Conservation (phyloP, 2,888 invertebrate species). For the Sabellastarte sp. region DNA sequence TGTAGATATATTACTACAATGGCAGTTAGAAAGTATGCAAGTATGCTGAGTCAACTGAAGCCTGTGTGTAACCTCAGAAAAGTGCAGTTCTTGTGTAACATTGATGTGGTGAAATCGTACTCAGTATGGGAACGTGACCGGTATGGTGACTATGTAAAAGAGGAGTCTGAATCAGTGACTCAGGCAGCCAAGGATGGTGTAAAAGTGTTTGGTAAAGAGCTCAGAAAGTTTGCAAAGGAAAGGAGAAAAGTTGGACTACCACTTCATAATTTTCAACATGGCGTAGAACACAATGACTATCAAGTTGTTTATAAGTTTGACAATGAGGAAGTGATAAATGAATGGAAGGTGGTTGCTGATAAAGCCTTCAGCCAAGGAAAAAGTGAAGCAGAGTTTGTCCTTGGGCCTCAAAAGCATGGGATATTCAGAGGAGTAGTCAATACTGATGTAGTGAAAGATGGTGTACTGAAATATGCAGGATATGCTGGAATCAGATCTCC, state of each 20-base stretch:
- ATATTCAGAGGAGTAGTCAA: slow-evolving; percentile 57
- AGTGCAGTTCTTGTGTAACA: too few species aligned
- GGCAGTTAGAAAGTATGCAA: too few species aligned
- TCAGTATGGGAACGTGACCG: too few species aligned
- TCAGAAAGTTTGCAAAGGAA: slow-evolving; percentile 20
- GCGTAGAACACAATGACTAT: slow-evolving; percentile 28
- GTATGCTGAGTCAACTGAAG: too few species aligned
- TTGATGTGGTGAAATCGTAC: too few species aligned
- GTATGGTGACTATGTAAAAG: slow-evolving; percentile 35
- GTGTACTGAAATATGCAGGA: slow-evolving; percentile 74
- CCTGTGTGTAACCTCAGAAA: too few species aligned
- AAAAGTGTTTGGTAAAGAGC: slow-evolving; percentile 69
- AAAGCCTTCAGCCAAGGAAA: slow-evolving; percentile 78
- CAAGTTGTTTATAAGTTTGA: slow-evolving; percentile 68
- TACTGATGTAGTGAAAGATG: slow-evolving; percentile 76
- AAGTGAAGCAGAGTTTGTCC: slow-evolving; percentile 69
- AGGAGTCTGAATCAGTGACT: slow-evolving; percentile 12
- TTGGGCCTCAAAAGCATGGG: slow-evolving; percentile 66
- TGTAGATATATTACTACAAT: too few species aligned
- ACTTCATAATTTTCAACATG: slow-evolving; percentile 52
- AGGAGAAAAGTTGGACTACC: slow-evolving; percentile 64
- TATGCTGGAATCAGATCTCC: slow-evolving; percentile 78
- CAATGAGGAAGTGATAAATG: slow-evolving; percentile 66
- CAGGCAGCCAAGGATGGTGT: slow-evolving; percentile 63
- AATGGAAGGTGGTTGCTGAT: slow-evolving; percentile 71